Evolutionary conservation across 2,888 invertebrate genomes (phyloP).

Genomic region (Polydesmus complanatus): DNA sequence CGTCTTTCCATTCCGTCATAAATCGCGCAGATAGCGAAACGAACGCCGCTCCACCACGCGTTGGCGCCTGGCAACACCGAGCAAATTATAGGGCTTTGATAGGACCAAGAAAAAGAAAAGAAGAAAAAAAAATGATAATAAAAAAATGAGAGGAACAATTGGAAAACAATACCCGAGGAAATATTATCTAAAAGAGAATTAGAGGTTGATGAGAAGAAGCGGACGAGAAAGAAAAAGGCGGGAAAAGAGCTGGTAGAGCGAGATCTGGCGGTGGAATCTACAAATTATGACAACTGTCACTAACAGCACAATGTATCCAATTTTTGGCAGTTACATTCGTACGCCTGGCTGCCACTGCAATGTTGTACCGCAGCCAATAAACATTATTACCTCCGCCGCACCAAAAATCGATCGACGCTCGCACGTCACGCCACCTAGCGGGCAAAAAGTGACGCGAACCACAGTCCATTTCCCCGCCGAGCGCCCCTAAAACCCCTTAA

Average conservation of each 20-base stretch:
- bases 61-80: neutral
- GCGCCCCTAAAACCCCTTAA: no score
- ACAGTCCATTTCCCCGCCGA: no score
- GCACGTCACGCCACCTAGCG: neutral
- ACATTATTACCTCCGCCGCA: neutral
- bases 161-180: neutral
- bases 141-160: neutral
- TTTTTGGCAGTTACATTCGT: neutral
- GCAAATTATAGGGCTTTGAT: neutral
- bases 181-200: neutral
- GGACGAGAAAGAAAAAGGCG: neutral
- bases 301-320: neutral
- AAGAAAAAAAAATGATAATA: neutral
- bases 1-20: neutral
- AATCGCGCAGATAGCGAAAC: neutral
- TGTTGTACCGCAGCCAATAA: neutral
- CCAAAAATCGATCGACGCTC: neutral
- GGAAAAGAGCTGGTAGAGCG: neutral
- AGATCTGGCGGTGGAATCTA: neutral
- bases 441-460: no score
- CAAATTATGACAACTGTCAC: neutral
- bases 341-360: neutral
- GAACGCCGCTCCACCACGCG: neutral
- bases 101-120: neutral
- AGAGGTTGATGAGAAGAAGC: neutral